These are phyloP conservation scores for Dysidea cf. avara DNA, from an alignment of 37 sponge, comb jelly and placozoan species.

Conservation along the genomic window DNA sequence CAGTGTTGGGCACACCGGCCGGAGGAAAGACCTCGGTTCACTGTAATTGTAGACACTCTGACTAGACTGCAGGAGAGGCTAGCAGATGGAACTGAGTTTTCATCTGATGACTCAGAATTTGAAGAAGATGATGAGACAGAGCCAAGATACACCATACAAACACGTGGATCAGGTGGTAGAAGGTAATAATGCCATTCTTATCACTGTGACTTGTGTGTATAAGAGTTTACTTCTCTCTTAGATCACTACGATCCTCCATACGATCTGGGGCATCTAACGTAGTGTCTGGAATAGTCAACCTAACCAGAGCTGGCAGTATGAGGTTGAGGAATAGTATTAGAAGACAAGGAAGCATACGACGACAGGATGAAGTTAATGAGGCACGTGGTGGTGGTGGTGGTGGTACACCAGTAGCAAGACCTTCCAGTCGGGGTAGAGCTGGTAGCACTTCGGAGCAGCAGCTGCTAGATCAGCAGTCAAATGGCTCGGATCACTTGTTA, in stretches of 20 bases:
- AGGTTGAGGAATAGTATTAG: constrained; percentile 56
- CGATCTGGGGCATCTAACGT: too few species aligned
- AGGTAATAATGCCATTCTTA: too few species aligned
- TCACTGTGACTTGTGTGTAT: too few species aligned
- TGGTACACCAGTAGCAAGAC: too few species aligned
- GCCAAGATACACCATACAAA: constrained; percentile 6
- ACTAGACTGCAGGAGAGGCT: constrained; percentile 26
- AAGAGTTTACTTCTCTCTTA: too few species aligned
- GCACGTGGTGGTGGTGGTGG: too few species aligned
- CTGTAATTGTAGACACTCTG: constrained; percentile 25
- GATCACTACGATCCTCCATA: too few species aligned
- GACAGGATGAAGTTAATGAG: constrained; percentile 59
- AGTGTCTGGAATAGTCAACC: constrained; percentile 43
- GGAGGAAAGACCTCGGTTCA: constrained; percentile 56
- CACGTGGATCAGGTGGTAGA: too few species aligned
- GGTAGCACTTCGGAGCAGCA: too few species aligned
- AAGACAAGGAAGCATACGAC: constrained; percentile 51
- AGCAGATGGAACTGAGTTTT: constrained; percentile 30
- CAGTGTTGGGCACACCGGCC: constrained; percentile 49
- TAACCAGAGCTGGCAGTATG: constrained; percentile 44
- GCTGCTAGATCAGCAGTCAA: too few species aligned
- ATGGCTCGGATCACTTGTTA: too few species aligned
- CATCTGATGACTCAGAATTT: constrained; percentile 41
- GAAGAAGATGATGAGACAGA: constrained; percentile 5
- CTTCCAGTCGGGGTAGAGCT: too few species aligned